Conservation (phyloP, 2,113 vertebrate genomes). For the Ascaphus truei region DNA sequence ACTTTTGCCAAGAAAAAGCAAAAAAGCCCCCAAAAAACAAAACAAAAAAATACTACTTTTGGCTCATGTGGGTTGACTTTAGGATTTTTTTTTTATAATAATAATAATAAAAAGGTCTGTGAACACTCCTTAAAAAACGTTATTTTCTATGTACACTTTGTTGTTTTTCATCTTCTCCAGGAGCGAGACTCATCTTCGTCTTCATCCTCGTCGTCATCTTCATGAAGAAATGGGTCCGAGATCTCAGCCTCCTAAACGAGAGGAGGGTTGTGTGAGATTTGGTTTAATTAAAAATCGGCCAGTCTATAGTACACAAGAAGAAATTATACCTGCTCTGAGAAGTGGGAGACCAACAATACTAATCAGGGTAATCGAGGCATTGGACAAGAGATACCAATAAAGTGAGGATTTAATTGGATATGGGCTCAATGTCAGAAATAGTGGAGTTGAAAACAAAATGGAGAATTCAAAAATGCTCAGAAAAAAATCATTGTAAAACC, state of each 20-base stretch:
- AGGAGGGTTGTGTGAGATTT: neutral
- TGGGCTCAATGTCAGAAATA: too few relatives aligned
- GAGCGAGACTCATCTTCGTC: slow-evolving; percentile 93
- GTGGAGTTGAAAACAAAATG: too few relatives aligned
- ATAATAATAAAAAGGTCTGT: slow-evolving; percentile 4
- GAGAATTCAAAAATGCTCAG: too few relatives aligned
- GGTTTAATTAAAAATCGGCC: too few relatives aligned
- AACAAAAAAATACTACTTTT: slow-evolving; percentile 61
- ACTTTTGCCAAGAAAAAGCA: neutral
- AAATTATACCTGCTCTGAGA: too few relatives aligned
- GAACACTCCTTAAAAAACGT: slow-evolving; percentile 12
- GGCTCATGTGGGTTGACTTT: slow-evolving; percentile 56
- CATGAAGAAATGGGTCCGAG: slow-evolving; percentile 81
- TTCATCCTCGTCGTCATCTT: slow-evolving; percentile 93
- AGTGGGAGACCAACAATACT: too few relatives aligned
- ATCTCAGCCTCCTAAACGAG: slow-evolving; percentile 75
- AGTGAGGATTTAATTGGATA: too few relatives aligned
- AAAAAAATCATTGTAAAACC: too few relatives aligned
- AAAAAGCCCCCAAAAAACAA: too few relatives aligned
- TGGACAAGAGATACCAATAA: too few relatives aligned
- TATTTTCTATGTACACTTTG: slow-evolving; percentile 5
- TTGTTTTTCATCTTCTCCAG: slow-evolving; percentile 88
- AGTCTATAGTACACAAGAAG: too few relatives aligned
- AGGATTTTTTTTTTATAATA: neutral
- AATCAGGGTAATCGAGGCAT: too few relatives aligned